Conservation (phyloP, 2,113 vertebrate species). For the Thamnaconus septentrionalis region DNA sequence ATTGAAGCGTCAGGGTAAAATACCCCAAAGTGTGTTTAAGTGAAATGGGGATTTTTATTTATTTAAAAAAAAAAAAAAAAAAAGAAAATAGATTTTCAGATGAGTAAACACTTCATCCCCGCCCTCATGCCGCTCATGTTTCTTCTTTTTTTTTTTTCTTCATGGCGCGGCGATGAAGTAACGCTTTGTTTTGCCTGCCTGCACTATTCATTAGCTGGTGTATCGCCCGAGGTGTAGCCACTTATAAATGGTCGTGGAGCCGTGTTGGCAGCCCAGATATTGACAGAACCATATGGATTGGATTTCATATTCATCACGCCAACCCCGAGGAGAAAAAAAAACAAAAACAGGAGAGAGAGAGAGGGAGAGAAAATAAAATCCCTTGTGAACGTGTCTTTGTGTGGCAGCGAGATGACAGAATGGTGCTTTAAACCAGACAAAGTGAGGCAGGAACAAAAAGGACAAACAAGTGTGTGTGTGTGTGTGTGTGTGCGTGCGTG, state of each 20-base stretch:
- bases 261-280: slow-evolving; percentile 49
- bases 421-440: background rate
- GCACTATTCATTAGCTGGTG: slow-evolving; percentile 67
- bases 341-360: no score
- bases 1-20: slow-evolving; percentile 55
- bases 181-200: slow-evolving; percentile 63
- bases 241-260: slow-evolving; percentile 47
- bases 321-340: background rate
- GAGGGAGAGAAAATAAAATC: slow-evolving; percentile 10
- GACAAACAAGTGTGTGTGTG: slow-evolving; percentile 18
- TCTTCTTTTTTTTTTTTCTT: slow-evolving; percentile 51
- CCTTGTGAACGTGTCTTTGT: slow-evolving; percentile 14
- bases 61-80: no score
- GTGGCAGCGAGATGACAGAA: slow-evolving; percentile 20
- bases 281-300: slow-evolving; percentile 62
- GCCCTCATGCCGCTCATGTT: slow-evolving; percentile 52
- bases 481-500: slow-evolving; percentile 4
- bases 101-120: slow-evolving; percentile 60
- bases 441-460: slow-evolving; percentile 22
- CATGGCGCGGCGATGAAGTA: slow-evolving; percentile 42
- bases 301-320: slow-evolving; percentile 59
- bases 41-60: slow-evolving; percentile 47
- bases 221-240: slow-evolving; percentile 59
- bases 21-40: slow-evolving; percentile 62
- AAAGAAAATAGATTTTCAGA: background rate